Conservation (phyloP, 2,113 vertebrate species). For the Ranitomeya variabilis region DNA sequence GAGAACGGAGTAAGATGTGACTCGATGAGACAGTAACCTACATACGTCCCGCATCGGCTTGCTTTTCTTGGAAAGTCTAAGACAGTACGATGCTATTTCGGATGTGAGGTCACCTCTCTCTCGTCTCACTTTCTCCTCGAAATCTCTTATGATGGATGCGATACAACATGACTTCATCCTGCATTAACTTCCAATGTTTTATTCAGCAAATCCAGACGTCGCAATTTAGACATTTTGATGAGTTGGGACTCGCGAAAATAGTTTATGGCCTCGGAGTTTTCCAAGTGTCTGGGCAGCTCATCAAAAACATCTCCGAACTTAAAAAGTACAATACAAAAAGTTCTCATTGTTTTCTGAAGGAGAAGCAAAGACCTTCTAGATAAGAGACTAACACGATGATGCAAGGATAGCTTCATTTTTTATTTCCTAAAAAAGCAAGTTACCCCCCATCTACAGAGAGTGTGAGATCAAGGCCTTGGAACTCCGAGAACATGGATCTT, state of each 20-base stretch:
- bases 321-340: not conserved
- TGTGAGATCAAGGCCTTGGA: too few species aligned
- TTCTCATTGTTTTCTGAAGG: not conserved
- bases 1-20: not conserved
- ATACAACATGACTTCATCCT: conserved; percentile 37
- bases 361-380: not conserved
- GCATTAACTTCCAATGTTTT: conserved; percentile 46
- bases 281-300: not conserved
- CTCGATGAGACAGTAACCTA: conserved; percentile 2
- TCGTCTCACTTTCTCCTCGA: not conserved
- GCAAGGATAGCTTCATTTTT: not conserved
- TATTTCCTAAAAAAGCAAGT: not conserved
- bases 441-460: too few species aligned
- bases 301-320: not conserved
- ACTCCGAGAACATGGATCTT: too few species aligned
- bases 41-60: not conserved
- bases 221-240: conserved; percentile 8
- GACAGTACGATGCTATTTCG: not conserved
- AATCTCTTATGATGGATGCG: conserved; percentile 14
- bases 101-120: conserved; percentile 12
- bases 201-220: conserved; percentile 1
- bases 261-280: not conserved
- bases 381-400: not conserved
- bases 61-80: not conserved
- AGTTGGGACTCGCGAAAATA: not conserved